A percentile compares a stretch with the other conserved stretches of the same genome.
phyloP scores from a whole-genome alignment of 2,113 vertebrate genomes.

The Gymnogyps californianus region DNA sequence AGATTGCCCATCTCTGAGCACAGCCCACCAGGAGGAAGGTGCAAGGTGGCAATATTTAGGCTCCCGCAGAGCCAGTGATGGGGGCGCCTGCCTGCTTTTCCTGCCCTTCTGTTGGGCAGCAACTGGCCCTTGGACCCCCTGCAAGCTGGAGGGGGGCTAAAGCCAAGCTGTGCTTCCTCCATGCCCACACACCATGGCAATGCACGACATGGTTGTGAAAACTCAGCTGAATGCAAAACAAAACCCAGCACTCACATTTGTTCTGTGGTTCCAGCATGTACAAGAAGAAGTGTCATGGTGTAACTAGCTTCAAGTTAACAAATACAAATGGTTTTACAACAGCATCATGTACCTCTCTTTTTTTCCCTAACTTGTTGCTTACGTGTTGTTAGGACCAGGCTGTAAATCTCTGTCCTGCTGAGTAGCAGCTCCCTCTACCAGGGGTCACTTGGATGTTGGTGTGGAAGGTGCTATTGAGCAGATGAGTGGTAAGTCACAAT shows the following conservation, averaged over 20 bases:
- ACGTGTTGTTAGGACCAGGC: neutral
- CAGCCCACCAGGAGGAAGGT: neutral
- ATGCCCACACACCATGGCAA: neutral
- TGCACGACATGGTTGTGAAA: neutral
- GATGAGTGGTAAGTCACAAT: neutral
- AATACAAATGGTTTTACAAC: neutral
- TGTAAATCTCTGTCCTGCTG: neutral
- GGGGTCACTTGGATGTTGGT: neutral
- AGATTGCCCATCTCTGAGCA: neutral
- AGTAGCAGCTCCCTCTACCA: neutral
- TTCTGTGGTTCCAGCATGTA: neutral
- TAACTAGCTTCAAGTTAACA: neutral
- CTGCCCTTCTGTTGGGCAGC: neutral
- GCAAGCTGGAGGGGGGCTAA: neutral
- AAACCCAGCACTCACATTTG: rapidly evolving
- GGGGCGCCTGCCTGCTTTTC: neutral
- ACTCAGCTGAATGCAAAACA: neutral
- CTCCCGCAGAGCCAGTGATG: neutral
- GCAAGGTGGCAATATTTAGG: neutral
- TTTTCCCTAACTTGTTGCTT: neutral
- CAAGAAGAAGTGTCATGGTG: neutral
- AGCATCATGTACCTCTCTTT: rapidly evolving
- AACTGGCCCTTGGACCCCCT: neutral
- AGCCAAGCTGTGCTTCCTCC: neutral
- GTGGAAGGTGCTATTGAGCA: neutral